Conservation (phyloP, 2,888 invertebrate species). For the Rhopalosiphum nymphaeae region DNA sequence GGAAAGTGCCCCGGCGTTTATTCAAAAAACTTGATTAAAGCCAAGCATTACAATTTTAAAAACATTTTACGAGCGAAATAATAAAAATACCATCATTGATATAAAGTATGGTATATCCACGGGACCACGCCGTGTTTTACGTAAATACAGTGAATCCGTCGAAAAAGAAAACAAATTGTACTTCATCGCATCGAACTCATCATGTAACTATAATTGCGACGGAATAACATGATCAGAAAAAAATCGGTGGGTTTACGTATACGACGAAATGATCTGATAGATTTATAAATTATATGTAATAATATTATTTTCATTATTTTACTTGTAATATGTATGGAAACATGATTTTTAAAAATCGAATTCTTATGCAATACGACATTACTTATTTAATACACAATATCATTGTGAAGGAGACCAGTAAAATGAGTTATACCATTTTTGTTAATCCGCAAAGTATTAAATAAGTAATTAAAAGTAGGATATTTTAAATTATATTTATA, state of each 20-base stretch:
- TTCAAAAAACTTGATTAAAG: neutral
- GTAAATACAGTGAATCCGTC: neutral
- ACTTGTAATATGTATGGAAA: neutral
- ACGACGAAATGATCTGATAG: neutral
- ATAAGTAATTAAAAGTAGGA: neutral
- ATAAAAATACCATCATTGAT: no score
- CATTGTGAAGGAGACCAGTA: neutral
- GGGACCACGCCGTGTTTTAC: neutral
- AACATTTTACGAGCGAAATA: neutral
- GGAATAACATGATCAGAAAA: neutral
- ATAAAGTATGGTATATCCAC: neutral
- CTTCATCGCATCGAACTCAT: neutral
- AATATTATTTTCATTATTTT: neutral
- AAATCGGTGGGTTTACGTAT: neutral
- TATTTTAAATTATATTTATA: neutral
- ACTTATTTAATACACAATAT: neutral
- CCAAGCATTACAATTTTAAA: neutral
- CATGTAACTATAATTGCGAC: neutral
- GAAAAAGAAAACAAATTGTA: neutral
- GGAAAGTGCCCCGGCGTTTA: neutral
- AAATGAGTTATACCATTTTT: neutral
- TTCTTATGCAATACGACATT: neutral
- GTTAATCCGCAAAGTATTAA: neutral
- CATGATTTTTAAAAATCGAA: neutral
- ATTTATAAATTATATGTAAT: neutral